Base-by-base conservation (phyloP, 2,888 invertebrate species). In the Trichogramma evanescens region DNA sequence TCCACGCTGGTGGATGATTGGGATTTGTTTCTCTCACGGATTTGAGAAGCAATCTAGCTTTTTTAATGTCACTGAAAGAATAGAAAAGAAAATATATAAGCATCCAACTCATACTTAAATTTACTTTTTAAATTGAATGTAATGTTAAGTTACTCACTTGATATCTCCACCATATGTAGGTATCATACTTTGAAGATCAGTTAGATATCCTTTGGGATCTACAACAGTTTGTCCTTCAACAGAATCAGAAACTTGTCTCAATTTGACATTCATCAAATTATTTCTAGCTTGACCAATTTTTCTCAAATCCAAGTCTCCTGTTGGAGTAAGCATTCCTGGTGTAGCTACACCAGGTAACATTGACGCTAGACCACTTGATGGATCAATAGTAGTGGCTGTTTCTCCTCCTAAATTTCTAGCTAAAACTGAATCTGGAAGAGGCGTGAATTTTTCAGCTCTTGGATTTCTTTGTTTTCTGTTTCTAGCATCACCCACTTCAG, bases 241-340 rank as follows among this genome's bases (percentile, higher is more conserved):
- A 0, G 98, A 98, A 79, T 99, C 99, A 0, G 99, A 97, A 2
- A 92, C 91, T 65, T 79, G 77, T 64, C 72, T 76, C 41, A 99
- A 80, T 79, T 98, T 97, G 0, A 99, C 98, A 74, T 96, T 96
- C 99, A 99, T 99, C 4, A 99, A 82, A 4, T 97, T 96, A 78
- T 98, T 99, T 75, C 98, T 85, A 0, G 99, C 99, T 81, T 99
- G 96, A 4, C 99, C 99, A 72, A 99, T 99, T 83, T 98, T 99
- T 63, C 96, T 84, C 70, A 99, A 84, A 82, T 99, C 99, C 76
- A 99, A 85, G 77, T 99, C 97, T 55, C 88, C 90, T 3, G 90
- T 90, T 8, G 91, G 91, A 26, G 92, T 91, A 59, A 92, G 76
- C 90, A 91, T 91, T 67, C 81, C 93, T 0, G 93, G 91, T 39